Evolutionary conservation across 2,888 invertebrate species (phyloP).

Genomic region (Anthoptus insignis): DNA sequence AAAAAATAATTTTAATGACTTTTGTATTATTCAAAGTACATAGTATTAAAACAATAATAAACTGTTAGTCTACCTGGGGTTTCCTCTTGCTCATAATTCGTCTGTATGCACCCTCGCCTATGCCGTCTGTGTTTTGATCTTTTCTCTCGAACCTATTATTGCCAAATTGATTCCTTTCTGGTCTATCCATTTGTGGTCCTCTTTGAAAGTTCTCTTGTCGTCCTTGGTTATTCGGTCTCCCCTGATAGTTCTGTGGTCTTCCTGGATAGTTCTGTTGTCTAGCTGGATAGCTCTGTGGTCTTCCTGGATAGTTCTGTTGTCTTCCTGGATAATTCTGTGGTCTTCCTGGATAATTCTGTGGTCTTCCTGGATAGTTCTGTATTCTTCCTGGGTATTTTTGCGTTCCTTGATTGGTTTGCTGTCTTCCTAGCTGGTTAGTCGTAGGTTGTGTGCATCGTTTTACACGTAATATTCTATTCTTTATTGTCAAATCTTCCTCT

Average conservation of each 20-base stretch:
- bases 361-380: conserved; percentile 22
- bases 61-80: conserved; percentile 59
- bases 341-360: not conserved
- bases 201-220: conserved; percentile 20
- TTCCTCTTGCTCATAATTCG: conserved; percentile 73
- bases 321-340: conserved; percentile 3
- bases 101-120: conserved; percentile 65
- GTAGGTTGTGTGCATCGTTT: conserved; percentile 72
- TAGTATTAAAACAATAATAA: too few relatives aligned
- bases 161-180: conserved; percentile 43
- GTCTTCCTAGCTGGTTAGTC: conserved; percentile 48
- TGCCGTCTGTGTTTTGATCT: conserved; percentile 47
- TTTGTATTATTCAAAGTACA: too few relatives aligned
- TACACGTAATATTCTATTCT: conserved; percentile 88
- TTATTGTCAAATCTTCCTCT: conserved; percentile 86
- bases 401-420: conserved; percentile 38
- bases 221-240: not conserved
- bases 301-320: conserved; percentile 7
- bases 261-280: not conserved
- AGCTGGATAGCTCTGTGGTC: not conserved
- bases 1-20: too few relatives aligned
- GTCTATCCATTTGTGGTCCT: conserved; percentile 16
- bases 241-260: conserved; percentile 19
- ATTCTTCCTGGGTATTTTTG: conserved; percentile 37
- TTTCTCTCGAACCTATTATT: conserved; percentile 40